phyloP scores from a whole-genome alignment of 2,888 invertebrate genomes.

The Phytoseiulus persimilis region DNA sequence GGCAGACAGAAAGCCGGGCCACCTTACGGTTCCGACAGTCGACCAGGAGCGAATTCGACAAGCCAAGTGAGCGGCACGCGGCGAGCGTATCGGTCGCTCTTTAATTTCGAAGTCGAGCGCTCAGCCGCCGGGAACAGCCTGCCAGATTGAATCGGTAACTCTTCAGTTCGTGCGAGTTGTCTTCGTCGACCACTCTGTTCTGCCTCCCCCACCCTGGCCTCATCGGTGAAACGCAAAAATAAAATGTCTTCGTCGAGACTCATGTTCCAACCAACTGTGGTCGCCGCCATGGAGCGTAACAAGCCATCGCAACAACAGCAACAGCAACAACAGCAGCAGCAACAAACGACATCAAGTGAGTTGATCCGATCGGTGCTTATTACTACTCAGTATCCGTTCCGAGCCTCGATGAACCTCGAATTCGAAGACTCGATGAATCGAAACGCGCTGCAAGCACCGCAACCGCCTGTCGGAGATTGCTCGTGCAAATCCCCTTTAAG shows the following conservation, averaged over 20 bases:
- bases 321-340: constrained; percentile 23
- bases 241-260: constrained; percentile 35
- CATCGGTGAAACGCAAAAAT: background rate
- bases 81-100: background rate
- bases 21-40: background rate
- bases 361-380: too few relatives aligned
- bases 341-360: constrained; percentile 38
- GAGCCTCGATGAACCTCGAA: too few relatives aligned
- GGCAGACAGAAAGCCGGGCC: background rate
- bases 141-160: background rate
- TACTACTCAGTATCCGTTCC: too few relatives aligned
- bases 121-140: too few relatives aligned
- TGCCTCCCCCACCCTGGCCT: background rate
- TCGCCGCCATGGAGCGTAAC: background rate
- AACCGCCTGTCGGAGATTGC: too few relatives aligned
- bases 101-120: background rate
- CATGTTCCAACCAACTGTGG: constrained; percentile 12
- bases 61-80: background rate
- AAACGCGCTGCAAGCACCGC: too few relatives aligned
- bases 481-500: too few relatives aligned
- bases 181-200: background rate
- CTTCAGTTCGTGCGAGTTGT: background rate
- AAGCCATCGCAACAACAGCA: background rate
- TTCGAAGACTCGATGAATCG: too few relatives aligned
- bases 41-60: background rate